Evolutionary conservation across 2,888 invertebrate genomes (phyloP), one percentile per base, ranked within the genome.

Genomic region (Lymantria monacha): DNA sequence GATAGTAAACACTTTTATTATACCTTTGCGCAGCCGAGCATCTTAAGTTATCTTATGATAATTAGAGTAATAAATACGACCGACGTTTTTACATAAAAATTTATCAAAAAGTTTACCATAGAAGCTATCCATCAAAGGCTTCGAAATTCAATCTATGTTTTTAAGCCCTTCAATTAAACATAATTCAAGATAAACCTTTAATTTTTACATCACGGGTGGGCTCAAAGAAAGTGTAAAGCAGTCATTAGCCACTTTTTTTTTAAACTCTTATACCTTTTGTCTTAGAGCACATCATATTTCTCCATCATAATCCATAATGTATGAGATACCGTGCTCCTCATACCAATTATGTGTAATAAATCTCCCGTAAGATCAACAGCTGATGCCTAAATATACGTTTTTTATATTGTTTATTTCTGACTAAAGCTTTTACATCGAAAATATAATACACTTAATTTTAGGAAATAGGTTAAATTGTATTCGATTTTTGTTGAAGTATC

Each of bases 341-440:
- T 85, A 81, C 87, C 82, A 90, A 90, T 91, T 90, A 90, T 79
- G 83, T 76, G 81, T 84, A 87, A 89, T 91, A 90, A 91, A 91
- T 90, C 82, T 83, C 67, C 74, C 74, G 70, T 83, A 83, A 86
- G 85, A 84, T 80, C 80, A 83, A 85, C 81, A 83, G 81, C 80
- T 81, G 80, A 76, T 75, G 76, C 76, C 74, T 76, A 74, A 78
- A 79, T 76, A 72, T 74, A 70, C 67, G 60, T 22, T 61, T 53
- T 55, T 54, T 60, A 55, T 59, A 46, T 30, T 31, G 30, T 46
- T 51, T 44, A 49, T 59, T 53, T 14, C 22, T 42, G 42, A 53
- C 22, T 52, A 43, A 49, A 53, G 22, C 36, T 48, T 44, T 49
- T 42, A 49, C 8, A 48, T 43, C 40, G 53, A 36, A 62, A 57